Base-by-base conservation (phyloP, 2,797 vertebrate species). In the Artibeus jamaicensis region DNA sequence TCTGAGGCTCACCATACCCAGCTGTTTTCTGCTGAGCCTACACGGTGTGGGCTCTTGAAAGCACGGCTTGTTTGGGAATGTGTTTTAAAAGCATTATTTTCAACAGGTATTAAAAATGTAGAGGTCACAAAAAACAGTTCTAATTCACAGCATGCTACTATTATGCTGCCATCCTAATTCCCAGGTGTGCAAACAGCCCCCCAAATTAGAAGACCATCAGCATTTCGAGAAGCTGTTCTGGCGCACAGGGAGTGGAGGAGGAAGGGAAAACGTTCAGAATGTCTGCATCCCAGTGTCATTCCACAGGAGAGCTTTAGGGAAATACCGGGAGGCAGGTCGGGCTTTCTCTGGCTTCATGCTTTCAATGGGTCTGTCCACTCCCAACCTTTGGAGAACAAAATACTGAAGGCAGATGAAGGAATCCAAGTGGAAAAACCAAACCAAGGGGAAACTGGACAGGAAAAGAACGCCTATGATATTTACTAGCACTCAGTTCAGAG, bases 171-270 rank as follows among this genome's bases (percentile, higher is more conserved):
- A 48, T 55, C 88, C 89, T 95, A 91, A 97, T 73, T 94, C 93
- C 73, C 94, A 96, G 91, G 93, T 94, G 94, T 89, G 89, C 71
- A 50, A 73, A 95, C 89, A 95, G 92, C 48, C 67, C 92, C 87
- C 94, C 85, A 85, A 65, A 26, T 86, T 37, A 91, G 68, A 94
- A 90, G 48, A 74, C 59, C 92, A 89, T 44, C 95, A 86, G 89
- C 79, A 67, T 81, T 88, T 16, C n/a, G n/a, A 93, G 46, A 37
- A 42, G 74, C 74, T 93, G 29, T 55, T 59, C 78, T 59, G n/a
- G 65, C 90, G 89, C 19, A 50, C 16, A 6, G 39, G 44, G 29
- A 74, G 55, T 82, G 62, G 71, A 78, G 83, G 86, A 97, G 62
- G 89, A 93, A 88, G 85, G 85, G n/a, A 67, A 67, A 94, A 76